Evolutionary conservation across 2,888 invertebrate genomes (phyloP), one percentile per base, ranked within the genome.

Genomic region (Drosophila quinaria): DNA sequence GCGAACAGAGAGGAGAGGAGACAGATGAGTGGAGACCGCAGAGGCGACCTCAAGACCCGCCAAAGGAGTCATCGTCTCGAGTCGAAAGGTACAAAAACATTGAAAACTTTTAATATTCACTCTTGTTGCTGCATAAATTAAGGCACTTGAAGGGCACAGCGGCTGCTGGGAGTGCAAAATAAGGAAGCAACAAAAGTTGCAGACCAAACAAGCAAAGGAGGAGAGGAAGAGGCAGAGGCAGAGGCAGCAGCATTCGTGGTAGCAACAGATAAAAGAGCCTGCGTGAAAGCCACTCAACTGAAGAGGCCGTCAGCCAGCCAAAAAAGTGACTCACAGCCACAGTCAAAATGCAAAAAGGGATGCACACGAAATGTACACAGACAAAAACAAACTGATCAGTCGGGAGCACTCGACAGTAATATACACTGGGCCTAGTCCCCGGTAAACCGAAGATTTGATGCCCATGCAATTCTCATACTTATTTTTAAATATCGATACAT

Each of bases 31-130:
- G 33, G 44, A 47, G 44, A 51, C 42, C 37, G 49, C 66, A 61
- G 41, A 29, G 54, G 78, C 51, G 51, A 64, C 41, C 59, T 55
- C 59, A 60, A 59, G 59, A 63, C 46, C 67, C 55, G 35, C 37
- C 60, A 69, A 61, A 72, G 44, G 60, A 63, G 37, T 46, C 61
- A 29, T 29, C 29, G 62, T 68, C 79, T 68, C 79, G n/a, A n/a
- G n/a, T 71, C 67, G 58, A 83, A 84, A 82, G 85, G 74, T 70
- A 82, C 63, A 72, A 29, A 29, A 64, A 70, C 70, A 83, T 86
- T 83, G 74, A 80, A 74, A 81, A 86, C 84, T 82, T 85, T 86
- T 82, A 86, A 87, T 86, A 86, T 86, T 76, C 83, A 70, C 82
- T 81, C 83, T 83, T 76, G 74, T 66, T 65, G 75, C 72, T 83